Percentiles rank a stretch among this genome's conserved stretches.
Conservation (phyloP, 2,888 invertebrate species). For the Macrosiphum euphorbiae region DNA sequence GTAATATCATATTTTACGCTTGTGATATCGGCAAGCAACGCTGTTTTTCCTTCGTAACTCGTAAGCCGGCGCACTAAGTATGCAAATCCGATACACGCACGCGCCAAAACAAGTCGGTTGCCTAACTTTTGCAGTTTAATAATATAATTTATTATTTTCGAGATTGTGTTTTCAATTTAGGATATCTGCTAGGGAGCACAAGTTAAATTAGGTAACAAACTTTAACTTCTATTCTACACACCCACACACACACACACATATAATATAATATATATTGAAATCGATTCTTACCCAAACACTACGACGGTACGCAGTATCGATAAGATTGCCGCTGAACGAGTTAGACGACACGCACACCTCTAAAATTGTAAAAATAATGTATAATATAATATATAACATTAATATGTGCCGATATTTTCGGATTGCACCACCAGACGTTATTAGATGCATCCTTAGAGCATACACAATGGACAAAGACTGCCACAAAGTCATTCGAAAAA, state of each 20-base stretch:
- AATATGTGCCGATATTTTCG: no score
- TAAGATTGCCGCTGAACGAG: background rate
- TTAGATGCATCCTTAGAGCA: no score
- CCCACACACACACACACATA: background rate
- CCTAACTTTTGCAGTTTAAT: constrained; percentile 11
- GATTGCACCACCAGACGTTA: no score
- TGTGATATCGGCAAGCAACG: background rate
- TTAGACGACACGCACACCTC: background rate
- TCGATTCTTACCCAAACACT: background rate
- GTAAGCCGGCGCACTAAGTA: constrained; percentile 18
- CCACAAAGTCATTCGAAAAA: no score
- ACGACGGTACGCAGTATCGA: background rate
- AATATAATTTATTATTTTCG: constrained; percentile 20
- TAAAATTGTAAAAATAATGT: no score
- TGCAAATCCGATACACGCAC: background rate
- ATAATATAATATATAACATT: no score
- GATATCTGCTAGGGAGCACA: background rate
- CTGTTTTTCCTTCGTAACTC: background rate
- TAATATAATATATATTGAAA: background rate
- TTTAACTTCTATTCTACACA: background rate
- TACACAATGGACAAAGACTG: no score
- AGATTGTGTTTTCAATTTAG: constrained; percentile 15
- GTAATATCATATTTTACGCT: background rate
- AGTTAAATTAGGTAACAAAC: constrained; percentile 7
- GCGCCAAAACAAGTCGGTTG: background rate